These are phyloP conservation scores for Orthonyx spaldingii DNA, from an alignment of 2,113 vertebrate species.

Conservation along the genomic window DNA sequence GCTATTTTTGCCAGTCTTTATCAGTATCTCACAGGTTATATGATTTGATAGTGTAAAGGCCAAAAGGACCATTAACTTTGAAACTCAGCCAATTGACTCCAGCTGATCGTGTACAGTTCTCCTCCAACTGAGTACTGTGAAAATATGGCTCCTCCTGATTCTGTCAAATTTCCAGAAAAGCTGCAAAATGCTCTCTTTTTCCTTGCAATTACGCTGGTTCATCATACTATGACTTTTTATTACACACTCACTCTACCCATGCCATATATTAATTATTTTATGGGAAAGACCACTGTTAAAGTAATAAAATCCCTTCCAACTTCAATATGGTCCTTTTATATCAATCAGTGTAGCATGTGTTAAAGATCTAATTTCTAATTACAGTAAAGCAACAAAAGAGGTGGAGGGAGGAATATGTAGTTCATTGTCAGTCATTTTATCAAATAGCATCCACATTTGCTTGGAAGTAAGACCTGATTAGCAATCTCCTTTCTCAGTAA, in stretches of 20 bases:
- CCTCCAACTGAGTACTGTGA: neutral
- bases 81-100: neutral
- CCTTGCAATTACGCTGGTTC: neutral
- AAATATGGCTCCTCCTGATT: neutral
- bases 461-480: neutral
- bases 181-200: neutral
- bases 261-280: conserved; percentile 18
- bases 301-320: conserved; percentile 22
- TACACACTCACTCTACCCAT: neutral
- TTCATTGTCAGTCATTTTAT: neutral
- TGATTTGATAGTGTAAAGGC: neutral
- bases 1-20: neutral
- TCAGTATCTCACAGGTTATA: neutral
- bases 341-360: neutral
- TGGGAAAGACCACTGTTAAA: neutral
- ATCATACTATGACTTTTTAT: neutral
- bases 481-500: neutral
- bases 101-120: neutral
- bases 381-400: neutral
- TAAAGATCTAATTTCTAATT: conserved; percentile 8
- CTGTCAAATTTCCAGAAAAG: neutral
- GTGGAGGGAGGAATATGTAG: neutral
- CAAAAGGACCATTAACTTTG: neutral
- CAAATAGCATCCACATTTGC: neutral
- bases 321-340: neutral